Conservation (phyloP, 2,888 invertebrate genomes). For the Zhuqinia jingwanae region DNA sequence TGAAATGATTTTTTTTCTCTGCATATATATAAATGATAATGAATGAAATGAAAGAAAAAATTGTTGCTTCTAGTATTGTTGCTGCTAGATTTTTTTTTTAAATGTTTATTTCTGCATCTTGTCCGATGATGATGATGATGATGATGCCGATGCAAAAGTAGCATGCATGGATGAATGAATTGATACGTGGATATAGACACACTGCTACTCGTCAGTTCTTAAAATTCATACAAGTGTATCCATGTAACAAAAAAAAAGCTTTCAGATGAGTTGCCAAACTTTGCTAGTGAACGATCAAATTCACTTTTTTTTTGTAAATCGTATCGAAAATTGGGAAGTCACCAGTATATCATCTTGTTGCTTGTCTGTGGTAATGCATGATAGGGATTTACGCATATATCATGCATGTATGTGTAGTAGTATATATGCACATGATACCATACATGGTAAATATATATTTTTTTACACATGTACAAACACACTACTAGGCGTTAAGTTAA, state of each 20-base stretch:
- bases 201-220: background rate
- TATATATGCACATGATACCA: background rate
- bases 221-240: conserved; percentile 37
- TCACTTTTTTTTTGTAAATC: conserved; percentile 10
- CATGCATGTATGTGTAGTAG: background rate
- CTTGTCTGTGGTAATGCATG: conserved; percentile 22
- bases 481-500: conserved; percentile 46
- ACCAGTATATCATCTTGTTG: background rate
- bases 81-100: background rate
- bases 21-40: conserved; percentile 36
- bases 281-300: conserved; percentile 1
- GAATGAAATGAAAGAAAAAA: conserved; percentile 27
- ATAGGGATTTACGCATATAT: background rate
- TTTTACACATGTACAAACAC: conserved; percentile 16
- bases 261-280: conserved; percentile 26
- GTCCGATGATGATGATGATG: background rate
- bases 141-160: background rate
- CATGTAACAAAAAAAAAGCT: conserved; percentile 33
- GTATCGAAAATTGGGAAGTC: conserved; percentile 41
- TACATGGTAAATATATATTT: background rate
- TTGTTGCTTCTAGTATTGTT: too few relatives aligned
- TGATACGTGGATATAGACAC: conserved; percentile 25
- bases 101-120: conserved; percentile 10
- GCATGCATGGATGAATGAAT: conserved; percentile 42
- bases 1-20: conserved; percentile 41